Percentiles rank a stretch among this genome's conserved stretches.
Conservation (phyloP, 2,797 vertebrate genomes). For the Hydrocynus forskahlii region DNA sequence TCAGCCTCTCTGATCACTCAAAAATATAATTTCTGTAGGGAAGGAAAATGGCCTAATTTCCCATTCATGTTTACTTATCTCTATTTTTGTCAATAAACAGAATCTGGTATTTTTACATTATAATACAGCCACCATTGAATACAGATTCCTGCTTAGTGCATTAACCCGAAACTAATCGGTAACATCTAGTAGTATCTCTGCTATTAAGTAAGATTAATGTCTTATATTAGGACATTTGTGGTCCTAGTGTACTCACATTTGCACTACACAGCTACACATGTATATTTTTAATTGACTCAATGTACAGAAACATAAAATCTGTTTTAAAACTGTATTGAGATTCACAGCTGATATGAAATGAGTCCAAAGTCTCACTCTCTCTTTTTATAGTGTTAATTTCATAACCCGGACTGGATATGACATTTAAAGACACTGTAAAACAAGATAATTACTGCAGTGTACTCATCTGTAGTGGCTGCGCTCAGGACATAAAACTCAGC, state of each 20-base stretch:
- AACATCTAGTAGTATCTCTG: not conserved
- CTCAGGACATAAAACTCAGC: conserved; percentile 82
- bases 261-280: not conserved
- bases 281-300: conserved; percentile 37
- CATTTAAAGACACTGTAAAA: conserved; percentile 84
- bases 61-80: no score
- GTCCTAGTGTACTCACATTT: not conserved
- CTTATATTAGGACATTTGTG: not conserved
- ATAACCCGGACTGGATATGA: conserved; percentile 78
- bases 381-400: conserved; percentile 82
- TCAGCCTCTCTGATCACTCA: no score
- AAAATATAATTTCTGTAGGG: no score
- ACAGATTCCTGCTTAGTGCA: not conserved
- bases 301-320: conserved; percentile 48
- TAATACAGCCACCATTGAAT: no score
- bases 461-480: conserved; percentile 76
- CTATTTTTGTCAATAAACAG: no score
- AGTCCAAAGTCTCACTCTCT: conserved; percentile 69
- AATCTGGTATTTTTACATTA: no score
- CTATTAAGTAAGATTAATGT: not conserved
- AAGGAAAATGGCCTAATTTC: no score
- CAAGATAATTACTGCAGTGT: conserved; percentile 85
- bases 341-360: conserved; percentile 67
- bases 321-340: conserved; percentile 44
- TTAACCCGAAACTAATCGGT: no score